phyloP scores from a whole-genome alignment of 2,113 vertebrate species.

The Leucosticte australis region DNA sequence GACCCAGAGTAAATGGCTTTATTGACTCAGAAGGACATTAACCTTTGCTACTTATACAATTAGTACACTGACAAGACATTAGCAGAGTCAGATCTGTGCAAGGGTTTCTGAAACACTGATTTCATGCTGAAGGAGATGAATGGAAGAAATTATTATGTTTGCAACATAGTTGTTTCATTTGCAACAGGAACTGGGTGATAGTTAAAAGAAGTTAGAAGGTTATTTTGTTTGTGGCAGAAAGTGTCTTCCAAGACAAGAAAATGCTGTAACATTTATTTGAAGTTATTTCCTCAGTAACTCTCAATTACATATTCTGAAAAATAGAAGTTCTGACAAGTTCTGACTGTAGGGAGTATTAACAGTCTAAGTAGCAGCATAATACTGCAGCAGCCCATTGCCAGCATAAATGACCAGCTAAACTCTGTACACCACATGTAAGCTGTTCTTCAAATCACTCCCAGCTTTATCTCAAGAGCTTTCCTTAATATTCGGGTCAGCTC shows the following conservation, averaged over 20 bases:
- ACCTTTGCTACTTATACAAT: neutral
- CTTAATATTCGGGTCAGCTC: constrained; percentile 6
- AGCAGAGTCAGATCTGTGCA: neutral
- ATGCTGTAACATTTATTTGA: neutral
- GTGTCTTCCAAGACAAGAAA: neutral
- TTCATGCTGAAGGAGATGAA: neutral
- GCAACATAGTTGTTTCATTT: neutral
- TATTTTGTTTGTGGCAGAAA: neutral
- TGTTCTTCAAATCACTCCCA: neutral
- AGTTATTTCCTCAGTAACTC: neutral
- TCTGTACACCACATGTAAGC: neutral
- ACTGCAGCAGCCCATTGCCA: neutral
- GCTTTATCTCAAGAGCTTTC: neutral
- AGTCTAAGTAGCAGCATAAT: neutral
- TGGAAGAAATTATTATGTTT: neutral
- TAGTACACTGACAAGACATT: neutral
- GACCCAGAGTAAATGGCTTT: neutral
- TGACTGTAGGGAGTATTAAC: neutral
- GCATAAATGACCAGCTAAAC: neutral
- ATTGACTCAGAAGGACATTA: neutral
- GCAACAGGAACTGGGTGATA: neutral
- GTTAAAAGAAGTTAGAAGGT: neutral
- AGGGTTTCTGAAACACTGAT: neutral
- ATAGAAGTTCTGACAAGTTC: neutral
- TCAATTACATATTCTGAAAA: neutral